These are phyloP conservation scores for Mamestra brassicae DNA, from an alignment of 2,888 invertebrate genomes.

Conservation along the genomic window DNA sequence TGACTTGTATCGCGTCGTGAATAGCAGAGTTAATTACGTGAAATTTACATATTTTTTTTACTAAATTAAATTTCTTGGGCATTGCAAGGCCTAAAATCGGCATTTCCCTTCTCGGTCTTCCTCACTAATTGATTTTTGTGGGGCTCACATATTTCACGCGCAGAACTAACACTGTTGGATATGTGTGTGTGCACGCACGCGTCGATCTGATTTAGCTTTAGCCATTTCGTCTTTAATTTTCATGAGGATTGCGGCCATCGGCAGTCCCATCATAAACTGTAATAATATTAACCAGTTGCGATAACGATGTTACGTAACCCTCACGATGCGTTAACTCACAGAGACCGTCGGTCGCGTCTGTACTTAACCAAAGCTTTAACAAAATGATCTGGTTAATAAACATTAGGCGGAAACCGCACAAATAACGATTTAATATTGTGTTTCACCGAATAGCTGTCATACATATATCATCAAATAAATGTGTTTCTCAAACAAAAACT, in stretches of 20 bases:
- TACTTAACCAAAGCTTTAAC: conserved; percentile 13
- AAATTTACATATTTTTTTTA: too few species aligned
- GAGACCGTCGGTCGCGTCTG: too few species aligned
- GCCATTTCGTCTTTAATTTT: background rate
- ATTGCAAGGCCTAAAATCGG: too few species aligned
- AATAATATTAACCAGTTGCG: conserved; percentile 11
- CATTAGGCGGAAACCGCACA: conserved; percentile 49
- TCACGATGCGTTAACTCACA: conserved; percentile 4
- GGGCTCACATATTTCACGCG: too few species aligned
- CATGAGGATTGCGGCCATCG: background rate
- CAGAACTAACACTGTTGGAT: too few species aligned
- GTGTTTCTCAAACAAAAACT: conserved; percentile 46
- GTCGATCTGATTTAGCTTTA: background rate
- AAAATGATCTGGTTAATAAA: conserved; percentile 39
- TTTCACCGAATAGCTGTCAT: conserved; percentile 35
- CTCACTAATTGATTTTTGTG: background rate
- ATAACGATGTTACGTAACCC: conserved; percentile 8
- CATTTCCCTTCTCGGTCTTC: background rate
- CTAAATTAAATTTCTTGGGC: too few species aligned
- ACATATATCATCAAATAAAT: conserved; percentile 39
- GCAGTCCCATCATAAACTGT: background rate
- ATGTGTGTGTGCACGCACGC: too few species aligned
- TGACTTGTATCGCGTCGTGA: too few species aligned
- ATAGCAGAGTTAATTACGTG: too few species aligned
- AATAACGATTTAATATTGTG: conserved; percentile 37